Evolutionary conservation across 2,888 invertebrate species (phyloP).

Genomic region (Drosophila prolongata): DNA sequence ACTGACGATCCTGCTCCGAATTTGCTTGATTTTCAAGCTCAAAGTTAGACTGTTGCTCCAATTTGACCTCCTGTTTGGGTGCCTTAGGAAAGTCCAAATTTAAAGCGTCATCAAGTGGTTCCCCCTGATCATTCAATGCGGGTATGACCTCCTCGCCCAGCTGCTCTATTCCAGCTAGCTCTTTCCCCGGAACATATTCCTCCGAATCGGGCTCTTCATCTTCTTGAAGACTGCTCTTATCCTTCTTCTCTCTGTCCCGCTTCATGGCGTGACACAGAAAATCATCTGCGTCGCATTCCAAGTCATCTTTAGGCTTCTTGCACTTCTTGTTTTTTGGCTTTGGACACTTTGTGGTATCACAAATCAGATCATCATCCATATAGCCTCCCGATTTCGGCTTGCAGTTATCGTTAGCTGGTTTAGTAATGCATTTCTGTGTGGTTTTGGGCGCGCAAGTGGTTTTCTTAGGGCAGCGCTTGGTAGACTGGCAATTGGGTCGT

Average conservation of each 20-base stretch:
- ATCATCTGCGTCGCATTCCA: conserved; percentile 40
- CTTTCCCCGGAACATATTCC: conserved; percentile 1
- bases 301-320: conserved; percentile 39
- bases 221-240: conserved; percentile 18
- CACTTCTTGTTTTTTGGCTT: conserved; percentile 15
- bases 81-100: conserved; percentile 23
- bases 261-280: conserved; percentile 9
- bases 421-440: not conserved
- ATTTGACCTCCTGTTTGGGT: too few relatives aligned
- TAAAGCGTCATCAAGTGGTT: conserved; percentile 7
- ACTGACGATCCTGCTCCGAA: not conserved
- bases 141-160: conserved; percentile 15
- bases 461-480: conserved; percentile 1
- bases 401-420: not conserved
- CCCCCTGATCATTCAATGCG: conserved; percentile 12
- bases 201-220: not conserved
- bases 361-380: conserved; percentile 16
- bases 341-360: conserved; percentile 7
- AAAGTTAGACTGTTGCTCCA: not conserved
- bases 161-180: conserved; percentile 31
- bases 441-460: conserved; percentile 2
- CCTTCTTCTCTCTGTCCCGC: not conserved
- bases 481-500: conserved; percentile 16
- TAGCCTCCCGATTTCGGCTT: conserved; percentile 23
- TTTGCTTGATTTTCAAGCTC: not conserved